phyloP scores from a whole-genome alignment of 2,888 invertebrate species.

The Hypena proboscidalis region DNA sequence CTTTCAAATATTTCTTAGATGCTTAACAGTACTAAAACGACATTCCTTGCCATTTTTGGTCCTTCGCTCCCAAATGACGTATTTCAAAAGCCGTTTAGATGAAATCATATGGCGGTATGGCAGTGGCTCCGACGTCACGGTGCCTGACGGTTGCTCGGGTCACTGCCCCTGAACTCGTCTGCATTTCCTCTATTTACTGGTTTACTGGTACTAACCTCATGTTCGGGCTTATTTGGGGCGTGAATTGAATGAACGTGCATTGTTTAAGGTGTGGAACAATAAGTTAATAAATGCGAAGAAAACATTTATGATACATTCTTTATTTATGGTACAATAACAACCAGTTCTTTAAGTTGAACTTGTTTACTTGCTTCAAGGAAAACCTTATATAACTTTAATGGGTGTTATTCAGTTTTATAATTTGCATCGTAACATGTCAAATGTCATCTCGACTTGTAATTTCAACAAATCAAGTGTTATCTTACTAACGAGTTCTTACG shows the following conservation, averaged over 20 bases:
- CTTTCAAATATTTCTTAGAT: constrained; percentile 20
- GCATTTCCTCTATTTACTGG: constrained; percentile 68
- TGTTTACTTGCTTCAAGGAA: background rate
- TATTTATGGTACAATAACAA: background rate
- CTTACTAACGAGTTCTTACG: constrained; percentile 56
- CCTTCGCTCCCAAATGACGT: constrained; percentile 24
- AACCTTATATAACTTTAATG: constrained; percentile 17
- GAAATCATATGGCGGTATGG: constrained; percentile 37
- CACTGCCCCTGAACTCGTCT: constrained; percentile 78
- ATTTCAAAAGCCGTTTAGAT: constrained; percentile 35
- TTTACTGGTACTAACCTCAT: constrained; percentile 52
- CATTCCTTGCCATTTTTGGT: constrained; percentile 27
- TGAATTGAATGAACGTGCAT: constrained; percentile 51
- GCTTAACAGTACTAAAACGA: constrained; percentile 1
- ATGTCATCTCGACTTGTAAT: constrained; percentile 44
- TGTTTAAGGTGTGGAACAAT: constrained; percentile 34
- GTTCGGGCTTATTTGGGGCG: constrained; percentile 63
- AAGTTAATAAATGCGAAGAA: constrained; percentile 18
- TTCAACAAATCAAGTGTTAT: constrained; percentile 50
- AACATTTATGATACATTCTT: constrained; percentile 10
- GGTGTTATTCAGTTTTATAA: constrained; percentile 28
- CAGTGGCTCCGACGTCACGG: constrained; percentile 60
- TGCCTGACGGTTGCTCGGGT: constrained; percentile 65
- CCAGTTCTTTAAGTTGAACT: background rate
- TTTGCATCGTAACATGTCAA: constrained; percentile 32